Evolutionary conservation across 2,113 vertebrate species (phyloP), one percentile per base, ranked within the genome.

Genomic region (Suncus etruscus): DNA sequence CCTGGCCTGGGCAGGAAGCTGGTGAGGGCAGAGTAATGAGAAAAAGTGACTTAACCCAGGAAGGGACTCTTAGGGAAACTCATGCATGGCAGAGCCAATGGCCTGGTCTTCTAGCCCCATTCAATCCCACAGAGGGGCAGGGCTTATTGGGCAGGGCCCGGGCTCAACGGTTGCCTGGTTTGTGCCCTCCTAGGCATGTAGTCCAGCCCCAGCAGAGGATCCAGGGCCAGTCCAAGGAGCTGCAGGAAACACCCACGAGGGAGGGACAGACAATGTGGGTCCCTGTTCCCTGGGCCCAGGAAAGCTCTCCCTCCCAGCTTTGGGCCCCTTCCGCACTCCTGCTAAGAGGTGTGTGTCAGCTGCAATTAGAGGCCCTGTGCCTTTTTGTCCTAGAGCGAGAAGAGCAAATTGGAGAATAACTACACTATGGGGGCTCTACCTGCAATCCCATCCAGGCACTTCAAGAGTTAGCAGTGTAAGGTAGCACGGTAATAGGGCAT

Each of bases 281-380:
- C 81, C 78, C 83, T 75, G 83, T 88, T 89, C 39, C 51, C 69
- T 0, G 0, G 47, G 70, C 58, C 76, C 58, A n/a, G 32, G 39
- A 54, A 39, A 78, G 14, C 50, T 6, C 15, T 22, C 50, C 83
- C 58, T 63, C 22, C 29, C 32, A 22, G 51, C n/a, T 29, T n/a
- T 16, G 14, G 1, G 0, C n/a, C 18, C 24, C 39, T 31, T 16
- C 74, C 3, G 9, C 70, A 12, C 47, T 20, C 85, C 47, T 0
- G 27, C 77, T 10, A 66, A 94, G 95, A 75, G 90, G 39, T 88
- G 24, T 7, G 94, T 96, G 95, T 96, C 95, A 83, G 89, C 89
- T 54, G 91, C 93, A 91, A 95, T 97, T 88, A 84, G 93, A 86
- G 81, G 94, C 92, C 82, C 9, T 88, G 58, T 0, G 5, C 83